A percentile compares a stretch with the other conserved stretches of the same genome.
phyloP scores from a whole-genome alignment of 2,888 invertebrate genomes.

The Pandemis heparana region DNA sequence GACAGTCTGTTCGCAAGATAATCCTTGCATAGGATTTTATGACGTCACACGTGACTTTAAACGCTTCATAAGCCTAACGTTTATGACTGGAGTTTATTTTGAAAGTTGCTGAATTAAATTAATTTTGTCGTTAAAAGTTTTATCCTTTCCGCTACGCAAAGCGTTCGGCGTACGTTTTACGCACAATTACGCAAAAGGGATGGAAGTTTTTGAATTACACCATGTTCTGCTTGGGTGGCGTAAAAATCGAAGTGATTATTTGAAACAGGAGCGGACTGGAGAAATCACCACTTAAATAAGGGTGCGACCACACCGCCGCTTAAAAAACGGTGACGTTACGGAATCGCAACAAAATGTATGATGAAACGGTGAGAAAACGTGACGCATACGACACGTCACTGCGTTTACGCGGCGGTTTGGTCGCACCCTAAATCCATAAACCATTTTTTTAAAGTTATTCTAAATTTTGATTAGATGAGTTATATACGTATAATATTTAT shows the following conservation, averaged over 20 bases:
- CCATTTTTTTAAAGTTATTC: too few species aligned
- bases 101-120: conserved; percentile 40
- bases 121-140: conserved; percentile 38
- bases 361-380: too few species aligned
- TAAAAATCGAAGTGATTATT: conserved; percentile 30
- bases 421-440: too few species aligned
- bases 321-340: too few species aligned
- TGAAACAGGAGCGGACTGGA: background rate
- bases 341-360: too few species aligned
- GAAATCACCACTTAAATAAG: too few species aligned
- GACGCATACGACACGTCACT: too few species aligned
- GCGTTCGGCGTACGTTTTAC: conserved; percentile 27
- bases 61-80: conserved; percentile 38
- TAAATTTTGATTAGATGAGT: too few species aligned
- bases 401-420: too few species aligned
- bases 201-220: conserved; percentile 30
- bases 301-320: too few species aligned
- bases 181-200: conserved; percentile 35
- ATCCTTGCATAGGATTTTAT: conserved; percentile 22
- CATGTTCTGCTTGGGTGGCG: conserved; percentile 28
- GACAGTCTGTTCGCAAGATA: conserved; percentile 1
- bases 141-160: conserved; percentile 21
- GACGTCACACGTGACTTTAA: conserved; percentile 36
- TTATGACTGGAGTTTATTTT: conserved; percentile 36
- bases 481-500: too few species aligned